Evolutionary conservation across 1,140 invertebrate species (phyloP), one percentile per base, ranked within the genome.

Genomic region (Drosophila arawakana): DNA sequence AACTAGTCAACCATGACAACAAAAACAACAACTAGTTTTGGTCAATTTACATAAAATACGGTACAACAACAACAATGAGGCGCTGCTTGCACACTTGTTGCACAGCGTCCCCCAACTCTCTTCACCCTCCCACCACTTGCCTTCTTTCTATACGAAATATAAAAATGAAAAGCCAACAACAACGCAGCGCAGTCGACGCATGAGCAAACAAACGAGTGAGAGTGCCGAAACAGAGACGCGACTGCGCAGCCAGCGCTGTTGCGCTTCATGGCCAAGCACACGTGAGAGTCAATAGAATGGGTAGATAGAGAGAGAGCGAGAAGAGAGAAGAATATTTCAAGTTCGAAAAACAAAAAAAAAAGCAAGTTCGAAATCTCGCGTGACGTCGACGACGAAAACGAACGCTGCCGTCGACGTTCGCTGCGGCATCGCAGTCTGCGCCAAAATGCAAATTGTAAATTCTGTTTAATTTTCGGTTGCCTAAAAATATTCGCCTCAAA

Each of bases 1-100:
- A 86, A 88, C 83, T 86, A 86, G 79, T 88, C 76, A 86, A 77
- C 72, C 83, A 71, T 80, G 71, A 76, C 80, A 47, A 50, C 49
- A 70, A 43, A 73, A 85, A 81, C 75, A 70, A 43, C 76, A 85
- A 81, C 75, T 73, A 69, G 75, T 86, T 85, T 84, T 73, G 72
- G 65, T 82, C 79, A 85, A 82, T 86, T 86, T 82, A 82, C 82
- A 88, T 86, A 76, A 86, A 85, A 83, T 81, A 85, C 83, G 60
- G 63, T 73, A 72, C 43, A 57, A 81, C 62, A 71, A 70, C 67
- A 81, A 49, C 18, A 52, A 55, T 63, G 68, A 52, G 52, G 37
- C 58, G 7, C 46, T 69, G 21, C 60, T 47, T 47, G 34, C 63
- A 86, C 68, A 85, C 82, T 86, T 88, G 82, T 81, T 85, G 82